These are phyloP conservation scores for Oreochromis mossambicus DNA, from an alignment of 2,797 vertebrate species.

Conservation along the genomic window DNA sequence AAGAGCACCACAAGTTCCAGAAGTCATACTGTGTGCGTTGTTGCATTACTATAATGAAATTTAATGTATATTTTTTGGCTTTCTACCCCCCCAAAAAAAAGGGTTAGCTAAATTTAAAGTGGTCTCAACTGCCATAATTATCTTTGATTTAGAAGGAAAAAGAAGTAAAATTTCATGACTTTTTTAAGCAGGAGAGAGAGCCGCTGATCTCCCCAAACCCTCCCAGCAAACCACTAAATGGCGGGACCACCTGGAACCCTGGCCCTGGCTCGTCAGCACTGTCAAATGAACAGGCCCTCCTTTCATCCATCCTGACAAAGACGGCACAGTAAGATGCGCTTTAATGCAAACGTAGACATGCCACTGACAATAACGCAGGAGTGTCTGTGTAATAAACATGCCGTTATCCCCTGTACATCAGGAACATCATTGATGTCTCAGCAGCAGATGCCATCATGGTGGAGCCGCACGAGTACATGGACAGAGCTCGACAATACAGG, in stretches of 20 bases:
- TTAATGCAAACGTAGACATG: background rate
- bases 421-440: constrained; percentile 96
- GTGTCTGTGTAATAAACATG: background rate
- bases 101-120: background rate
- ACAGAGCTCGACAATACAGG: constrained; percentile 95
- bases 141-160: background rate
- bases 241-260: constrained; percentile 83
- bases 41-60: background rate
- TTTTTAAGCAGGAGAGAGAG: constrained; percentile 82
- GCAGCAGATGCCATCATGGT: constrained; percentile 95
- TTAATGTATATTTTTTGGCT: no score
- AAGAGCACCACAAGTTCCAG: background rate
- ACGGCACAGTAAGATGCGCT: constrained; percentile 84
- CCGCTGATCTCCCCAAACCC: constrained; percentile 85
- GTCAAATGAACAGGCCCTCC: constrained; percentile 91
- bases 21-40: background rate
- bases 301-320: constrained; percentile 91
- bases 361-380: background rate
- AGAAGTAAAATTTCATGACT: background rate
- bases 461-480: constrained; percentile 98
- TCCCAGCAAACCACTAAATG: constrained; percentile 85
- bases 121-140: background rate
- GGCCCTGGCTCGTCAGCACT: constrained; percentile 81
- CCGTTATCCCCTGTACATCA: constrained; percentile 36
- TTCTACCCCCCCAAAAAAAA: no score